Conservation (phyloP, 2,113 vertebrate genomes). For the Nymphicus hollandicus region DNA sequence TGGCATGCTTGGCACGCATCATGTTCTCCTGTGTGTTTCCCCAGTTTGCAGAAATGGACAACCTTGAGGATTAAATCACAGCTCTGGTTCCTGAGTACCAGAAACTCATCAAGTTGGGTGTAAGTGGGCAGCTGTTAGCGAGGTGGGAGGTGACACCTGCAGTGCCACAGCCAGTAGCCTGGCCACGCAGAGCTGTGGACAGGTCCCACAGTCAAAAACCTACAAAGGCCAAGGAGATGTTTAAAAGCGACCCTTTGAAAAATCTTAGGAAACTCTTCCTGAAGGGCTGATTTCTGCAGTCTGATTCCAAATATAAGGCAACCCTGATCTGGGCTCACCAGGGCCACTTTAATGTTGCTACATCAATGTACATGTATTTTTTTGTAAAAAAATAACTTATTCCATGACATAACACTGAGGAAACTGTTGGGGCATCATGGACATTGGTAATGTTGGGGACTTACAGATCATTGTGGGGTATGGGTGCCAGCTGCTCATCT, state of each 20-base stretch:
- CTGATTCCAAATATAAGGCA: not conserved
- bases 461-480: not conserved
- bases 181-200: not conserved
- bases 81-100: fast-evolving
- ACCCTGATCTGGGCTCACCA: not conserved
- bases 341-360: fast-evolving
- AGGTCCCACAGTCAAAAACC: not conserved
- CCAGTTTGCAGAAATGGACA: not conserved
- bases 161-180: fast-evolving
- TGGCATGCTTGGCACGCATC: not conserved
- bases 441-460: fast-evolving
- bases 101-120: fast-evolving
- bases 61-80: not conserved
- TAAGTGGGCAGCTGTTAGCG: fast-evolving
- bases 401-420: too few species aligned
- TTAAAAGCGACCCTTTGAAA: not conserved
- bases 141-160: not conserved
- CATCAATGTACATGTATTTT: fast-evolving
- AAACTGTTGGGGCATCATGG: not conserved
- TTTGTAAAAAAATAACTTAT: not conserved
- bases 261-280: not conserved
- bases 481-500: not conserved
- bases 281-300: not conserved
- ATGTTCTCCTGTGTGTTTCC: not conserved
- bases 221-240: not conserved